Evolutionary conservation across 2,797 vertebrate genomes (phyloP).

Genomic region (Australoheros facetus): DNA sequence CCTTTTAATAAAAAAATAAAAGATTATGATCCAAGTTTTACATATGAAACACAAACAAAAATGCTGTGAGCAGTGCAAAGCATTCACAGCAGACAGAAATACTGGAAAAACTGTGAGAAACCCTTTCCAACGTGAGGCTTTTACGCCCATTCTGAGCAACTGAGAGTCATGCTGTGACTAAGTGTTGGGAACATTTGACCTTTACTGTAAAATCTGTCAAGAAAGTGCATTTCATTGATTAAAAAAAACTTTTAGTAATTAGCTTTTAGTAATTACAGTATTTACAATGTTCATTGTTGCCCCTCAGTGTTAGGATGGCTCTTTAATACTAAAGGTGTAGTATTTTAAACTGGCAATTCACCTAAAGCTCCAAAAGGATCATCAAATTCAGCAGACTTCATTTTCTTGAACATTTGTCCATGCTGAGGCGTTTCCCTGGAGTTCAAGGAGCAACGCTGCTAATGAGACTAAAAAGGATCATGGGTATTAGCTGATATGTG

Average conservation of each 20-base stretch:
- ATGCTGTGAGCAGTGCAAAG: background rate
- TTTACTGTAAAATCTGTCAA: background rate
- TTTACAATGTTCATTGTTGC: background rate
- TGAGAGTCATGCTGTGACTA: background rate
- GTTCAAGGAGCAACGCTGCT: background rate
- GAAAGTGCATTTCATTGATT: background rate
- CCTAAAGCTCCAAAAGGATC: background rate
- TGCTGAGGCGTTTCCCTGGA: background rate
- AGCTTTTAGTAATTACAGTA: background rate
- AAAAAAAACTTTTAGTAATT: too few relatives aligned
- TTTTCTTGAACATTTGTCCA: background rate
- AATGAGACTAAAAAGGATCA: background rate
- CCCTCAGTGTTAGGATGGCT: background rate
- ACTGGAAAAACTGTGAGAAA: background rate
- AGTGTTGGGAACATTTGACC: background rate
- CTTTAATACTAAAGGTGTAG: background rate
- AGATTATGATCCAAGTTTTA: background rate
- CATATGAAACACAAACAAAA: too few relatives aligned
- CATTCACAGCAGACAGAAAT: background rate
- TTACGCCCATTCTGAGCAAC: background rate
- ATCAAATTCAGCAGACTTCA: background rate
- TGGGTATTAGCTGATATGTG: background rate
- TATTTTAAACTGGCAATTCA: background rate
- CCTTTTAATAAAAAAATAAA: background rate
- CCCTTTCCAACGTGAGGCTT: background rate